Evolutionary conservation across 1,140 invertebrate species (phyloP).

Genomic region (Vanessa tameamea): DNA sequence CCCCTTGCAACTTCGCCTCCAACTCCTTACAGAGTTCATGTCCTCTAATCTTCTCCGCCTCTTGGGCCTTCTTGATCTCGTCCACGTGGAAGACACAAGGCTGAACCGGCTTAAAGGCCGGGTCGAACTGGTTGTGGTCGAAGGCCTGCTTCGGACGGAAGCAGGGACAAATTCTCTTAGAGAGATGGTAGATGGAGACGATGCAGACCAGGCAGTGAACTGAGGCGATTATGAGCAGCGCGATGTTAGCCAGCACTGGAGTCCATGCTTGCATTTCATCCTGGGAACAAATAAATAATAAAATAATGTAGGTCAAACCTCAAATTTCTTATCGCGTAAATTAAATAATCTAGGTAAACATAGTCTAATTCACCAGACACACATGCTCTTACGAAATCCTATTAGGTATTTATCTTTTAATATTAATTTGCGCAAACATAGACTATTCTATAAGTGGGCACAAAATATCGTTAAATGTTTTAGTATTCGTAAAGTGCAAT

Average conservation of each 20-base stretch:
- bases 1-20: conserved; percentile 68
- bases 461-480: too few relatives aligned
- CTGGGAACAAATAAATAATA: conserved; percentile 39
- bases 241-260: conserved; percentile 80
- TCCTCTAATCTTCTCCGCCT: conserved; percentile 51
- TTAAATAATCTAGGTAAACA: too few relatives aligned
- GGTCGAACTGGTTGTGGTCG: conserved; percentile 79
- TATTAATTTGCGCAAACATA: too few relatives aligned
- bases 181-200: conserved; percentile 80
- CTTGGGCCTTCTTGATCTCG: conserved; percentile 59
- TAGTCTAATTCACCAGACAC: too few relatives aligned
- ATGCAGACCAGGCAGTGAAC: conserved; percentile 80
- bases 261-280: conserved; percentile 79
- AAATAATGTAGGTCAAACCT: not conserved
- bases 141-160: conserved; percentile 74
- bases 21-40: conserved; percentile 72
- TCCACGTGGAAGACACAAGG: conserved; percentile 68
- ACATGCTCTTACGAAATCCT: too few relatives aligned
- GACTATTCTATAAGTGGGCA: too few relatives aligned
- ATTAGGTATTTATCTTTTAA: too few relatives aligned
- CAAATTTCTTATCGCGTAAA: too few relatives aligned
- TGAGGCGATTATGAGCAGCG: conserved; percentile 79
- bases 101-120: conserved; percentile 57
- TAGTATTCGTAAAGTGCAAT: too few relatives aligned
- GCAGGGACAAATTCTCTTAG: conserved; percentile 81